These are phyloP conservation scores for Numenius arquata DNA, from an alignment of 2,113 vertebrate genomes.

Conservation along the genomic window DNA sequence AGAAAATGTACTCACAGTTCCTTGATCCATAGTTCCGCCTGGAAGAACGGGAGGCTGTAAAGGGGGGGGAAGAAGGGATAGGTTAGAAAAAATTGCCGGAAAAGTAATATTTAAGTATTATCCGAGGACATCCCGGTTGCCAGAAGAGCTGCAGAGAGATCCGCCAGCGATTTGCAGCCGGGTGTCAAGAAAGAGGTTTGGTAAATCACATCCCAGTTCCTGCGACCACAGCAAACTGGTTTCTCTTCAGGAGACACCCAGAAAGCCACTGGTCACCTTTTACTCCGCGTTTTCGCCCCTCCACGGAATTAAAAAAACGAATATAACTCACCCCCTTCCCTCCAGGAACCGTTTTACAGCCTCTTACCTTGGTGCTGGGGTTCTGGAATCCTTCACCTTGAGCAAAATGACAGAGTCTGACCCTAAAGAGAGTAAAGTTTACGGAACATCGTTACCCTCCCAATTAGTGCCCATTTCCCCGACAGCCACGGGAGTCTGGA, in stretches of 20 bases:
- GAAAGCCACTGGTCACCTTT: neutral
- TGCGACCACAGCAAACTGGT: neutral
- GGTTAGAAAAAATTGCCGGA: neutral
- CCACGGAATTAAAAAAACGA: fast-evolving
- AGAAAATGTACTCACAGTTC: slow-evolving; percentile 86
- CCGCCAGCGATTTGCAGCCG: neutral
- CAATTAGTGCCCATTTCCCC: fast-evolving
- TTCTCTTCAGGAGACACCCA: no score
- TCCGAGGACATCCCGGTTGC: neutral
- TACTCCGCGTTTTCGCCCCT: neutral
- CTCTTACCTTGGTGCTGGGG: slow-evolving; percentile 80
- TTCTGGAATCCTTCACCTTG: slow-evolving; percentile 84
- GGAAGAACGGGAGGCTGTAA: slow-evolving; percentile 84
- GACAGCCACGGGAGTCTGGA: fast-evolving
- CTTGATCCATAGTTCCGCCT: slow-evolving; percentile 95
- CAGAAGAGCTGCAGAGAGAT: no score
- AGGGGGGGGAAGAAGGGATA: neutral
- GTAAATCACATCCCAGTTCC: neutral
- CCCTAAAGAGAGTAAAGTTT: slow-evolving; percentile 71
- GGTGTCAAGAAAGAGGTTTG: neutral
- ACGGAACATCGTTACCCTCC: fast-evolving
- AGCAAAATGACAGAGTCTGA: slow-evolving; percentile 91
- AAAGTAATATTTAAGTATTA: neutral
- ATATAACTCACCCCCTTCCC: neutral
- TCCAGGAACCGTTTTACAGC: neutral